Conservation (phyloP, 1,140 invertebrate genomes). For the Saccostrea glomerata region DNA sequence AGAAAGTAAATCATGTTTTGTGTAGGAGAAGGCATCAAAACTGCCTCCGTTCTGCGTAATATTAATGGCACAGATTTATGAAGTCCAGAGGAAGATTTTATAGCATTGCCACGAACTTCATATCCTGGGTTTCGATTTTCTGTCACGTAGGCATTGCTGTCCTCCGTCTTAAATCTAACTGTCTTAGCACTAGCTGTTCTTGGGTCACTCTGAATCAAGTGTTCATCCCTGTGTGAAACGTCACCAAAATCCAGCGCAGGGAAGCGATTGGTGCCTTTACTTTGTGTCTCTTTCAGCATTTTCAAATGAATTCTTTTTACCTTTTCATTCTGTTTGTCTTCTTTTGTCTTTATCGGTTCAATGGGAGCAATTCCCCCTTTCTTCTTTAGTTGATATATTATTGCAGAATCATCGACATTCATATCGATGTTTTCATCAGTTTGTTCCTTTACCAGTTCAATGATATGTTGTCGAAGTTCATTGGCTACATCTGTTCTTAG, state of each 20-base stretch:
- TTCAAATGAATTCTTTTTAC: constrained; percentile 51
- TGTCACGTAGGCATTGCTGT: constrained; percentile 11
- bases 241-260: constrained; percentile 45
- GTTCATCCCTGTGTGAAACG: constrained; percentile 42
- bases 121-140: constrained; percentile 7
- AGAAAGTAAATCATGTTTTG: too few species aligned
- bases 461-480: constrained; percentile 46
- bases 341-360: constrained; percentile 20
- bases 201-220: not conserved
- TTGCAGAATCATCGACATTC: constrained; percentile 15
- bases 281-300: constrained; percentile 41
- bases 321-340: constrained; percentile 39
- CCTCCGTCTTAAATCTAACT: constrained; percentile 45
- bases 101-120: constrained; percentile 53
- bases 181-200: constrained; percentile 32
- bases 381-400: constrained; percentile 52
- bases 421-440: constrained; percentile 30
- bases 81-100: constrained; percentile 6
- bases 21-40: too few species aligned
- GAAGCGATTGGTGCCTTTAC: constrained; percentile 32
- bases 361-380: constrained; percentile 44
- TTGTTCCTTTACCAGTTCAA: constrained; percentile 45
- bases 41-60: not conserved
- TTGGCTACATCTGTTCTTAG: constrained; percentile 41
- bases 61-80: constrained; percentile 10